phyloP scores from a whole-genome alignment of 2,888 invertebrate species.

The Drosophila gaucha region DNA sequence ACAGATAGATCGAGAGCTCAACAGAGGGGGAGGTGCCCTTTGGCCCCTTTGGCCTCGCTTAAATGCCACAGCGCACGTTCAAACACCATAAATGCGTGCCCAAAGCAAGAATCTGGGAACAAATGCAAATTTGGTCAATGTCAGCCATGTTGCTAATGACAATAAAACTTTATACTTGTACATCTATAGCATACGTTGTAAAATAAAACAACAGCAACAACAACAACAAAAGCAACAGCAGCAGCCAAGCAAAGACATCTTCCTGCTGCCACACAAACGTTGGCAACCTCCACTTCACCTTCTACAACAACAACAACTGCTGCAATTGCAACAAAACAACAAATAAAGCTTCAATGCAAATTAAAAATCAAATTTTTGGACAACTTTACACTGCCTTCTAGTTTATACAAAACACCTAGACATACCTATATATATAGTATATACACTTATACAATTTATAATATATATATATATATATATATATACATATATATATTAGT shows the following conservation, averaged over 20 bases:
- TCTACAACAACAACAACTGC: constrained; percentile 12
- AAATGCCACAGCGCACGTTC: constrained; percentile 70
- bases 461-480: constrained; percentile 15
- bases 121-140: constrained; percentile 80
- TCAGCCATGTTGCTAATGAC: constrained; percentile 72
- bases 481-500: constrained; percentile 14
- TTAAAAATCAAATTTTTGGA: constrained; percentile 59
- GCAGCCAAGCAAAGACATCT: constrained; percentile 17
- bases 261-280: constrained; percentile 9
- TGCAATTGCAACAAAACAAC: constrained; percentile 16
- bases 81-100: constrained; percentile 83
- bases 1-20: constrained; percentile 25
- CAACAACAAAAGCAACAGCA: constrained; percentile 9
- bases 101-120: constrained; percentile 81
- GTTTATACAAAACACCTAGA: background rate
- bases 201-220: constrained; percentile 69
- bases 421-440: constrained; percentile 13
- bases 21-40: constrained; percentile 5
- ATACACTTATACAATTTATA: background rate
- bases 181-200: constrained; percentile 82
- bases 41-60: constrained; percentile 25
- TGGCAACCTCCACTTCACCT: constrained; percentile 12
- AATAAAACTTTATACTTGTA: constrained; percentile 81
- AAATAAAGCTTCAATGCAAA: constrained; percentile 38
- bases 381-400: constrained; percentile 75